A percentile compares a stretch with the other conserved stretches of the same genome.
Evolutionary conservation across 2,113 vertebrate species (phyloP).

Genomic region (Eurypyga helias): DNA sequence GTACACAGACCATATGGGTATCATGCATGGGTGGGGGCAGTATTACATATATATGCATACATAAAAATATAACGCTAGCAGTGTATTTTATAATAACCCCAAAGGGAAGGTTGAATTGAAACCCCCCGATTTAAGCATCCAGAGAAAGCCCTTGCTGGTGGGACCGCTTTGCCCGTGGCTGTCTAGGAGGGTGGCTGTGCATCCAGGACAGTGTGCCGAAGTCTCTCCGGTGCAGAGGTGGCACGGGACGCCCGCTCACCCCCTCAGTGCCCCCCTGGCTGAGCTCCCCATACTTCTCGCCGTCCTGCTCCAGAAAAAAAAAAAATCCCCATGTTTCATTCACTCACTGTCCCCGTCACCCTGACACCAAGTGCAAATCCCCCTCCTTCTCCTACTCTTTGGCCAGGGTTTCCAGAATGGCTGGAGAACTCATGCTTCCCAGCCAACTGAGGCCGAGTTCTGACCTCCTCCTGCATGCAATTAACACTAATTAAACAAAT

Average conservation of each 20-base stretch:
- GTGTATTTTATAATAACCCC: fast-evolving
- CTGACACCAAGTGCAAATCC: fast-evolving
- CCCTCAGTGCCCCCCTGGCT: no score
- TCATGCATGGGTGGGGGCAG: fast-evolving
- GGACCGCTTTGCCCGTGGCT: fast-evolving
- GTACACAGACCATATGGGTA: fast-evolving
- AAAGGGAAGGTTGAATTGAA: neutral
- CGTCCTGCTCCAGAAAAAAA: neutral
- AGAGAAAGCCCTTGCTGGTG: neutral
- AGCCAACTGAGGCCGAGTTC: neutral
- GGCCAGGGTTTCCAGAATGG: fast-evolving
- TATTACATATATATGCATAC: fast-evolving
- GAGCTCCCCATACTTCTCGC: neutral
- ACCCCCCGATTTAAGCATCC: fast-evolving
- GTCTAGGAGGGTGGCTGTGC: fast-evolving
- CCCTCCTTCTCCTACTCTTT: neutral
- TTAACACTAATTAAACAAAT: conserved; percentile 53
- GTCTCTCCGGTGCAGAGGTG: no score
- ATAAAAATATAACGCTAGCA: fast-evolving
- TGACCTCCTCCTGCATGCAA: conserved; percentile 6
- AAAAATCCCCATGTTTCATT: neutral
- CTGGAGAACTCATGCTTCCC: fast-evolving
- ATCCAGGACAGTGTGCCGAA: neutral
- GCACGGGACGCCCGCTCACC: fast-evolving
- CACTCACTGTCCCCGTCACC: no score